Evolutionary conservation across 2,797 vertebrate species (phyloP).

Genomic region (Otus scops): DNA sequence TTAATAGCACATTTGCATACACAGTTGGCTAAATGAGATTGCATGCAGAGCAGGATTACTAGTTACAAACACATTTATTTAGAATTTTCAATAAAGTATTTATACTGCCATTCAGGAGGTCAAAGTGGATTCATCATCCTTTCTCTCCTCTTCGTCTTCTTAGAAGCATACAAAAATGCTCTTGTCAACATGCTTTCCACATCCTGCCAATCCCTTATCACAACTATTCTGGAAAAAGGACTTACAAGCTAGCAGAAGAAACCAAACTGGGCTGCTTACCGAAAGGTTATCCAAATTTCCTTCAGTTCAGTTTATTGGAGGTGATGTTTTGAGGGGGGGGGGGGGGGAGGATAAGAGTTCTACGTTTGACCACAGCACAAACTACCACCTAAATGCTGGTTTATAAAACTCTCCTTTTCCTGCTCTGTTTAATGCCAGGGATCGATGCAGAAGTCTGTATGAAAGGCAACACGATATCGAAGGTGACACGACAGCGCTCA

Average conservation of each 20-base stretch:
- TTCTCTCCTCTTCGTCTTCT: not conserved
- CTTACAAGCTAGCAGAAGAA: not conserved
- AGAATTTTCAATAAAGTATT: conserved; percentile 45
- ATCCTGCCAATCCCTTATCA: not conserved
- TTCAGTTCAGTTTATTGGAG: not conserved
- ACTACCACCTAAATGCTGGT: not conserved
- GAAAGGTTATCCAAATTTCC: not conserved
- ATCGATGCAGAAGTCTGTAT: not conserved
- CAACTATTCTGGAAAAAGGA: not conserved
- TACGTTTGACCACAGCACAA: not conserved
- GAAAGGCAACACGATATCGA: not conserved
- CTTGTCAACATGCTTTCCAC: not conserved
- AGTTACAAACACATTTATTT: conserved; percentile 42
- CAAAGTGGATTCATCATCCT: conserved; percentile 27
- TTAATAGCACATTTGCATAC: conserved; percentile 73
- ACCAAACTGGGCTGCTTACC: not conserved
- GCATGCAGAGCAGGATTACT: conserved; percentile 50
- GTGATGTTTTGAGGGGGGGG: not conserved
- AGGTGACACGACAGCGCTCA: conserved; percentile 24
- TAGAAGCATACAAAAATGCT: not conserved
- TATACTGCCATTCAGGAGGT: conserved; percentile 20
- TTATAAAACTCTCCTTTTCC: not conserved
- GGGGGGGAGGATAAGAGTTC: not conserved
- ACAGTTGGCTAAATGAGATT: conserved; percentile 58
- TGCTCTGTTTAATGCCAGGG: not conserved